These are phyloP conservation scores for Aporophyla nigra DNA, from an alignment of 2,888 invertebrate species.

Conservation along the genomic window DNA sequence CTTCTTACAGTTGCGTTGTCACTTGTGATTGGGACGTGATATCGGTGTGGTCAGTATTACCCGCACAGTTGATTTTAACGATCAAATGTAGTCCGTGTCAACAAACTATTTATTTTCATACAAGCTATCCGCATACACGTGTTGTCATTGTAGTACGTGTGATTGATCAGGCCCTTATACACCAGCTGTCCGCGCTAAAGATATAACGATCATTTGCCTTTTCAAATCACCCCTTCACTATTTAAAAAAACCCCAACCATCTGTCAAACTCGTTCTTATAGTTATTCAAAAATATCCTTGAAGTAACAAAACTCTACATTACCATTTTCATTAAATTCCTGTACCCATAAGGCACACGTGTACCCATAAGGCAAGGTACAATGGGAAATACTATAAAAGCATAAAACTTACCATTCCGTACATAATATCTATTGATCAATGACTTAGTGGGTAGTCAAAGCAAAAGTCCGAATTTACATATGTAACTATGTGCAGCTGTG, in stretches of 20 bases:
- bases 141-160: neutral
- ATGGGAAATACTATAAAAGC: neutral
- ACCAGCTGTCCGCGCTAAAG: neutral
- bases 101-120: neutral
- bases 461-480: neutral
- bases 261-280: neutral
- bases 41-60: neutral
- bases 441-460: neutral
- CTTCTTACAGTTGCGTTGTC: too few species aligned
- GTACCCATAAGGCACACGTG: constrained; percentile 2
- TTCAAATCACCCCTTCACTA: neutral
- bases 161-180: neutral
- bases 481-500: neutral
- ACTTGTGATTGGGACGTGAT: neutral
- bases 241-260: neutral
- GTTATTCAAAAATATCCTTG: neutral
- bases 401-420: too few species aligned
- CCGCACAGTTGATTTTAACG: neutral
- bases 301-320: neutral
- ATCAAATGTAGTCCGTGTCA: neutral
- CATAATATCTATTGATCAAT: neutral
- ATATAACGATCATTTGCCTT: neutral
- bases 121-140: neutral
- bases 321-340: neutral
- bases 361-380: neutral